phyloP scores from a whole-genome alignment of 2,888 invertebrate genomes.

The Mantis religiosa region DNA sequence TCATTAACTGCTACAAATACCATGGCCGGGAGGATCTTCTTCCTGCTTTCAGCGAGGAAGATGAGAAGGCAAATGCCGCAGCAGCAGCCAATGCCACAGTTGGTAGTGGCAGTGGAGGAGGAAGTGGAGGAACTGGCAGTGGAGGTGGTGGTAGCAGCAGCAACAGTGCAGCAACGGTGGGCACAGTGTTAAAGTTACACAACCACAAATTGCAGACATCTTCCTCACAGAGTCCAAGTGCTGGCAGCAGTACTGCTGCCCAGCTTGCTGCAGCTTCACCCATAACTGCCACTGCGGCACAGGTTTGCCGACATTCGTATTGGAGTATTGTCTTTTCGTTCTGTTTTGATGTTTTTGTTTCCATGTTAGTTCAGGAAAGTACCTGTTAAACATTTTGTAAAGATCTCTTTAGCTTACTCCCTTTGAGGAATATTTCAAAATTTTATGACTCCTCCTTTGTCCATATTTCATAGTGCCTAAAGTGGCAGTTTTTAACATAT shows the following conservation, averaged over 20 bases:
- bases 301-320: constrained; percentile 63
- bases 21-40: constrained; percentile 93
- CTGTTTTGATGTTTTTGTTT: background rate
- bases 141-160: background rate
- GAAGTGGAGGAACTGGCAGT: constrained; percentile 38
- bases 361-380: background rate
- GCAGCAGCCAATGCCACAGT: constrained; percentile 49
- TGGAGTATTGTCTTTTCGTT: background rate
- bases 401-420: background rate
- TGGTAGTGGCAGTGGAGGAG: background rate
- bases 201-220: constrained; percentile 40
- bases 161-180: constrained; percentile 39
- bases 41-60: constrained; percentile 90
- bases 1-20: constrained; percentile 96
- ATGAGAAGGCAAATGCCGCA: constrained; percentile 67
- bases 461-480: background rate
- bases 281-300: constrained; percentile 52
- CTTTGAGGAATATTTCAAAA: background rate
- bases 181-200: constrained; percentile 49
- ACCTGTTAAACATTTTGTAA: background rate
- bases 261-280: constrained; percentile 52
- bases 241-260: constrained; percentile 42
- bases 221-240: constrained; percentile 38
- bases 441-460: background rate
- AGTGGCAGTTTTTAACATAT: background rate